phyloP scores from a whole-genome alignment of 2,113 vertebrate species.

The Charina bottae region DNA sequence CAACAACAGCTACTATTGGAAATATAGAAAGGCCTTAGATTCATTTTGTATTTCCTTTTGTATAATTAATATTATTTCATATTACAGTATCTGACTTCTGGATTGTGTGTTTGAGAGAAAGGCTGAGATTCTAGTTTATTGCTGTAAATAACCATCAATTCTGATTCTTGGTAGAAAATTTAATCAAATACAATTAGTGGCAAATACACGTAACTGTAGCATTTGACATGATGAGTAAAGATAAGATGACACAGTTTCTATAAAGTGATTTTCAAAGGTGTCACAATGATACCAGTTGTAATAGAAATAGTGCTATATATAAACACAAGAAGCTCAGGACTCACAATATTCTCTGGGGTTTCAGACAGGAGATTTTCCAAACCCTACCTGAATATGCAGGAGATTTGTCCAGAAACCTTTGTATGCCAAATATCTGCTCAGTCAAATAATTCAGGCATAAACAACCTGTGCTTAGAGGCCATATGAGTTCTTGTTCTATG shows the following conservation, averaged over 20 bases:
- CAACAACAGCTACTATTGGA: not conserved
- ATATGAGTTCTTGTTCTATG: not conserved
- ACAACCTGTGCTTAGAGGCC: not conserved
- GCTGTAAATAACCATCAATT: not conserved
- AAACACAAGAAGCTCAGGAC: not conserved
- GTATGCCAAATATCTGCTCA: not conserved
- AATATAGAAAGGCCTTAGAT: not conserved
- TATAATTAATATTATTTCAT: not conserved
- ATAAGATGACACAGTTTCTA: not conserved
- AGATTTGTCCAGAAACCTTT: not conserved
- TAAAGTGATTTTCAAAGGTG: not conserved
- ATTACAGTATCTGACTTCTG: not conserved
- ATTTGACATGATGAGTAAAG: not conserved
- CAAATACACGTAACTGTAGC: not conserved
- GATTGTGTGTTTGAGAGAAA: constrained; percentile 31
- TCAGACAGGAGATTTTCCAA: not conserved
- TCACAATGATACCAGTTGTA: not conserved
- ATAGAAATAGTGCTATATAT: not conserved
- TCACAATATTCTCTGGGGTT: not conserved
- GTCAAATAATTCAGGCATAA: too few relatives aligned
- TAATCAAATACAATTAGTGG: not conserved
- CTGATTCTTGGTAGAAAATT: constrained; percentile 1
- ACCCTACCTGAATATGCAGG: not conserved
- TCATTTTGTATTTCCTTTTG: not conserved
- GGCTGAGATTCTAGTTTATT: constrained; percentile 1